Base-by-base conservation (phyloP, 2,113 vertebrate genomes). In the Phoxinus phoxinus region DNA sequence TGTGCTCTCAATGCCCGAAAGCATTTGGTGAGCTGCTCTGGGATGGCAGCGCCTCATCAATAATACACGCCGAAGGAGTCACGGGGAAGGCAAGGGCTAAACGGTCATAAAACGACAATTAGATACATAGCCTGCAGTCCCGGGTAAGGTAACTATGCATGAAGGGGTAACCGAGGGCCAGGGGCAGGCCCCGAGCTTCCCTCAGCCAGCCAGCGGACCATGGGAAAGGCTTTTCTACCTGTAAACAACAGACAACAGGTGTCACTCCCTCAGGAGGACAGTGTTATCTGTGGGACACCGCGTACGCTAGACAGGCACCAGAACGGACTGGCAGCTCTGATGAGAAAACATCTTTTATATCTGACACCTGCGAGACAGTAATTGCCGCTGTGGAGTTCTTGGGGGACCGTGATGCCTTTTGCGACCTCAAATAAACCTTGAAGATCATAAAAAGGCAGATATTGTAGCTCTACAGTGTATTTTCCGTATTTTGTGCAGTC, bases 201-300 rank as follows among this genome's bases (percentile, higher is more conserved):
- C 51, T 61, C 65, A 71, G 30, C 30, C 65, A 72, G 30, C 4
- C 81, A 83, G 67, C 30, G 30, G 67, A 53, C 81, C 27, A 72
- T 37, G 30, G 48, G 48, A 81, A 53, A 41, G 32, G 19, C 65
- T 58, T 32, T 37, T 83, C 67, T 69, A 82, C 80, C 61, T 82
- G 80, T 83, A 72, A 72, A 72, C 81, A 83, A 83, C 67, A 82
- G 76, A 79, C 79, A 65, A 81, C 79, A 69, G 80, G 80, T 48
- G 80, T 82, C 61, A 48, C 30, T 83, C 63, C 48, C 65, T 72
- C 67, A 83, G 81, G 81, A 82, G 59, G 1, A 72, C 12, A 41
- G 48, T 23, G 41, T 48, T 69, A 27, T 67, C 79, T 23, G 30
- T 2, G 65, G 81, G 81, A 83, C 21, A 12, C 53, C 27, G n/a